Base-by-base conservation (phyloP, 2,113 vertebrate species). In the Ovis aries region DNA sequence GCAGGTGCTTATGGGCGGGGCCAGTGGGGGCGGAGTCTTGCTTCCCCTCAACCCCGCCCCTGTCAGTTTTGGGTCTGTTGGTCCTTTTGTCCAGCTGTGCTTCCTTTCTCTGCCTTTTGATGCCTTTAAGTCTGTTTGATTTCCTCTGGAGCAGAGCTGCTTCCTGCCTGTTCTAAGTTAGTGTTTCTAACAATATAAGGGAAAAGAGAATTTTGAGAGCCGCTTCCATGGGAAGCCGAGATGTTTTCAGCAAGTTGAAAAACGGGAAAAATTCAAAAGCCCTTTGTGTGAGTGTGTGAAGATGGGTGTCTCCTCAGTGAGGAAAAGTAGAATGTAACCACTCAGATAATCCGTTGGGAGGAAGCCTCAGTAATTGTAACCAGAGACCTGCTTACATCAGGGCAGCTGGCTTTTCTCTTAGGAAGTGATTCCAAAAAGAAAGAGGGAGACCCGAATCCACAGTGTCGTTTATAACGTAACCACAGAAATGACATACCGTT, bases 1-100 rank as follows among this genome's bases (percentile, higher is more conserved):
- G 5, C 59, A 1, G 27, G 27, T 6, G 0, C 27, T 12, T 14
- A 3, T 5, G 27, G 59, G 59, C 27, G 12, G 59, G 27, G 59
- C 59, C 59, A 14, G 59, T 6, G 11, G 59, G 59, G 59, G 12
- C 59, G 59, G 59, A 62, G 29, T 27, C 33, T n/a, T 17, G 7
- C 16, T 7, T n/a, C 33, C 16, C 1, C 1, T 64, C 62, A 9
- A 0, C 7, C 3, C 3, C 0, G 31, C 7, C 7, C 15, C 31
- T 17, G 15, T 19, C 15, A 0, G 16, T 64, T n/a, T 50, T 3
- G 43, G 29, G 3, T n/a, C 59, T 16, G 13, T 25, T 1, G 19
- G 7, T 25, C 7, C 1, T n/a, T 45, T 5, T 19, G 17, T 6
- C 21, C 13, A 2, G 15, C 33, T 19, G 33, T 9, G 1, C 4